Evolutionary conservation across 2,888 invertebrate species (phyloP).

Genomic region (Drosophila rubida): DNA sequence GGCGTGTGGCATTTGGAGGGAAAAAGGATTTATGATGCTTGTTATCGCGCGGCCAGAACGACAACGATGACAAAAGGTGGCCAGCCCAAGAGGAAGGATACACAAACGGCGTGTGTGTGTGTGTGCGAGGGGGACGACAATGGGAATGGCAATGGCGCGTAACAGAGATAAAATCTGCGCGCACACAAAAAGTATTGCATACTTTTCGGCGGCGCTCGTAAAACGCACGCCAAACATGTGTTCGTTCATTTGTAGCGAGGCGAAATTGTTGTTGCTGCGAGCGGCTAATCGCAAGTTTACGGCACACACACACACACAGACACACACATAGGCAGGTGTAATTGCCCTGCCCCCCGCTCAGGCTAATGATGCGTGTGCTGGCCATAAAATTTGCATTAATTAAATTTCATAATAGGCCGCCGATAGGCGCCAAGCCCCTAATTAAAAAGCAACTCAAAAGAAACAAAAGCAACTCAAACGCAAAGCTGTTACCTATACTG

Average conservation of each 20-base stretch:
- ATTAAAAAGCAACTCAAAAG: conserved; percentile 27
- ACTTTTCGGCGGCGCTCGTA: conserved; percentile 54
- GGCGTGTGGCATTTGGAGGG: conserved; percentile 67
- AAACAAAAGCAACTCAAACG: background rate
- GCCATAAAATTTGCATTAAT: conserved; percentile 69
- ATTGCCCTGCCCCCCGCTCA: background rate
- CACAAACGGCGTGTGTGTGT: conserved; percentile 8
- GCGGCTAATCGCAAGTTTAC: conserved; percentile 58
- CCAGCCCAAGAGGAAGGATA: conserved; percentile 41
- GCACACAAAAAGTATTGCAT: conserved; percentile 55
- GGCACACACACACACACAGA: background rate
- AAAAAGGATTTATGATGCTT: conserved; percentile 80
- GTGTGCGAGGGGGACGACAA: conserved; percentile 30
- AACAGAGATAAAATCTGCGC: conserved; percentile 69
- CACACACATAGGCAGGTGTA: conserved; percentile 28
- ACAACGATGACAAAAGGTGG: conserved; percentile 79
- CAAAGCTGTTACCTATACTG: background rate
- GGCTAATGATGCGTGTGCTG: conserved; percentile 38
- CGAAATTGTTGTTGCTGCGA: conserved; percentile 49
- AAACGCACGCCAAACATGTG: conserved; percentile 64
- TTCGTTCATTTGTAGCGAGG: conserved; percentile 65
- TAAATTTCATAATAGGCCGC: conserved; percentile 53
- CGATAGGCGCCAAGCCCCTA: conserved; percentile 34
- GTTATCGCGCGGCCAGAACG: conserved; percentile 72
- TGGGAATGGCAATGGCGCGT: conserved; percentile 56